phyloP scores from a whole-genome alignment of 2,113 vertebrate species.

The Apteryx owenii region DNA sequence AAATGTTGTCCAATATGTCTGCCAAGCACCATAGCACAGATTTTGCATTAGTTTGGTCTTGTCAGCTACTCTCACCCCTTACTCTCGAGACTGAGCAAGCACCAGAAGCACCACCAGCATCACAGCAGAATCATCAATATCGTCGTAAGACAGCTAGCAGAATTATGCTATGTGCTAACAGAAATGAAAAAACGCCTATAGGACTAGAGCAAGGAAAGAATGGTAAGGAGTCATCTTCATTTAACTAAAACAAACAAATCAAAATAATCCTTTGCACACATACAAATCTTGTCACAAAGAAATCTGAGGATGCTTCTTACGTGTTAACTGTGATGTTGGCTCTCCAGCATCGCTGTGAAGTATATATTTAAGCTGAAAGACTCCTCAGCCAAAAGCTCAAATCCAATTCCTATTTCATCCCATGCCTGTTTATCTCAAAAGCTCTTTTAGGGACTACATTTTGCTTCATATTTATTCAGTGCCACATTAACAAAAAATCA shows the following conservation, averaged over 20 bases:
- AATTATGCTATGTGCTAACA: neutral
- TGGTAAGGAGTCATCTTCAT: neutral
- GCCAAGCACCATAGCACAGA: neutral
- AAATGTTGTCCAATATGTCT: neutral
- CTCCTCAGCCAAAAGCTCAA: neutral
- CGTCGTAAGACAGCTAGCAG: neutral
- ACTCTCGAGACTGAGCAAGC: neutral
- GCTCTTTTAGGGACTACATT: neutral
- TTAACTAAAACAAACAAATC: neutral
- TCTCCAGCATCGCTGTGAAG: neutral
- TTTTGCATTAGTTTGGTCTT: neutral
- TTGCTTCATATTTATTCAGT: conserved; percentile 1
- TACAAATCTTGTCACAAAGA: neutral
- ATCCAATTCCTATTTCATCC: neutral
- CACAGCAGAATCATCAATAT: neutral
- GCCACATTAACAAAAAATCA: neutral
- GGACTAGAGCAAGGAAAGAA: neutral
- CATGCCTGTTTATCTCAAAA: neutral
- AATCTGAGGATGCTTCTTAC: neutral
- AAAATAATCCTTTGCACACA: neutral
- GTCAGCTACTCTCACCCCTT: neutral
- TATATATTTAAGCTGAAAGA: neutral
- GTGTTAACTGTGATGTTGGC: neutral
- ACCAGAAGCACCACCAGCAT: neutral
- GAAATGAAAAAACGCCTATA: neutral